Percentiles rank a stretch among this genome's conserved stretches.
phyloP scores from a whole-genome alignment of 2,888 invertebrate species.

The Linnaemya vulpina region DNA sequence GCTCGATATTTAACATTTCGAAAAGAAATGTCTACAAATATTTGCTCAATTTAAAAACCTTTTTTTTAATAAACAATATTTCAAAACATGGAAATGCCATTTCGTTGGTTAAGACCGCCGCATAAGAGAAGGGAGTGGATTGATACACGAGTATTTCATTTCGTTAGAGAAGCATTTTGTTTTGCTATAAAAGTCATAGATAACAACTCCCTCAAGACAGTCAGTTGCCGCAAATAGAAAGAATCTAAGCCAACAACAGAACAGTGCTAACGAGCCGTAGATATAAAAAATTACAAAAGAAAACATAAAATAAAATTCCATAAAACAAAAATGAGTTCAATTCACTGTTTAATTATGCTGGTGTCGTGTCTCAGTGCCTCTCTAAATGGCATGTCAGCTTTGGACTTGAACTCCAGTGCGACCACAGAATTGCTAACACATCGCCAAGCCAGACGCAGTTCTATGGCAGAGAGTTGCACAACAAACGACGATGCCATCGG shows the following conservation, averaged over 20 bases:
- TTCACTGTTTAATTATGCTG: background rate
- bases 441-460: constrained; percentile 49
- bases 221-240: constrained; percentile 44
- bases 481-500: constrained; percentile 78
- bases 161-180: constrained; percentile 3
- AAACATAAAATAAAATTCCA: background rate
- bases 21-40: constrained; percentile 68
- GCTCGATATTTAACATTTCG: constrained; percentile 3
- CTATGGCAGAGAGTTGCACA: constrained; percentile 76
- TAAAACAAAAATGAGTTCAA: background rate
- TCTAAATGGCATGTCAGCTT: background rate
- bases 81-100: constrained; percentile 64
- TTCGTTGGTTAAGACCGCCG: constrained; percentile 18
- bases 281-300: constrained; percentile 23
- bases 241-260: constrained; percentile 19
- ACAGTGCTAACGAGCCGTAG: background rate
- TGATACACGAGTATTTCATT: background rate
- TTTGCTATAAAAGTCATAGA: constrained; percentile 64
- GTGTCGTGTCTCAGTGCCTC: background rate
- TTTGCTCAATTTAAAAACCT: constrained; percentile 62
- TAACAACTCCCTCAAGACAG: constrained; percentile 44
- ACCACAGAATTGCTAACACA: constrained; percentile 11
- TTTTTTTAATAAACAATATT: background rate
- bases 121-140: constrained; percentile 16
- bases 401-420: constrained; percentile 10